Base-by-base conservation (phyloP, 2,888 invertebrate species). In the Rhagophthalmus giganteus region DNA sequence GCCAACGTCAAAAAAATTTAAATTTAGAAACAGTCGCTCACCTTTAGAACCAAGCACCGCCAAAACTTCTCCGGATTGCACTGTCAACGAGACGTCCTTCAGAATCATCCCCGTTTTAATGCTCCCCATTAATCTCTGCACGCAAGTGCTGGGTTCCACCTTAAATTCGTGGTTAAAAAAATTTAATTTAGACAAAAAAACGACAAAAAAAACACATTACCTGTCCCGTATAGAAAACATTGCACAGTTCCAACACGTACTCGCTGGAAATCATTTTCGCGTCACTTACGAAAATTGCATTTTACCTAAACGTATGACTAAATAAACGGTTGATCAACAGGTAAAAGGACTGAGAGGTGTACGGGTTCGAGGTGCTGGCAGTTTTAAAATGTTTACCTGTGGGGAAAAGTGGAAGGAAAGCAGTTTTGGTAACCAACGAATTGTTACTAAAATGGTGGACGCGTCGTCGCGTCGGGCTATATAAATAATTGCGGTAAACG, bases 21-120 rank as follows among this genome's bases (percentile, higher is more conserved):
- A n/a, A n/a, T n/a, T n/a, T n/a, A n/a, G n/a, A n/a, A n/a, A n/a
- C n/a, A n/a, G n/a, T n/a, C n/a, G n/a, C n/a, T 37, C 13, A 86
- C 94, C 94, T 80, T 94, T 94, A 0, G 94, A 94, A 6, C 96
- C 96, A 27, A 95, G 77, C 48, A 96, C 86, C 20, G 95, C 95
- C 67, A 95, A 86, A 40, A 96, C 90, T 74, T 96, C 95, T 2
- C 95, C 95, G 35, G 93, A 91, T 68, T 90, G 88, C 0, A 95
- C 91, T 55, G 88, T 88, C 65, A 95, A 83, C 11, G 91, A 92
- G 3, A 96, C 92, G 77, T 95, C 94, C 74, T 95, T 92, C 8
- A 96, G 80, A 44, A 96, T 93, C 20, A 94, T 82, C 0, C 90
- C 91, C 1, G 88, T 88, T 67, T 88, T 88, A 44, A 89, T 85